phyloP scores from a whole-genome alignment of 2,113 vertebrate genomes.

The Phyllostomus discolor region DNA sequence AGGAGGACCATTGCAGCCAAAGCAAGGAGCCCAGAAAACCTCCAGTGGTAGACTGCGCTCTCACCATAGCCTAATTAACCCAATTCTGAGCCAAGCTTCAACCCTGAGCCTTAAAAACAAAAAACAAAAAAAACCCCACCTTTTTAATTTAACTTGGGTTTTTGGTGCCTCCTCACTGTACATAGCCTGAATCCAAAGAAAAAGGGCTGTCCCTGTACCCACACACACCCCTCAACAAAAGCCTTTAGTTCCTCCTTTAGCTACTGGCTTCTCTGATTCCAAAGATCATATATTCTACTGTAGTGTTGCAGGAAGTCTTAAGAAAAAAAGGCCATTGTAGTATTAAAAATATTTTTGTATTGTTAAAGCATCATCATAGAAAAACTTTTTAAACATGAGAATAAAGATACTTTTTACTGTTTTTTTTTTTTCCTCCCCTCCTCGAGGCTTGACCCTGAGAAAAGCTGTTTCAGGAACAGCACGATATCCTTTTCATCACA shows the following conservation, averaged over 20 bases:
- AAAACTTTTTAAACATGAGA: constrained; percentile 73
- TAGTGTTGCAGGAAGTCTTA: constrained; percentile 66
- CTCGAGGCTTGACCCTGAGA: constrained; percentile 26
- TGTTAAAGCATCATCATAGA: constrained; percentile 71
- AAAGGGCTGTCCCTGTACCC: constrained; percentile 15
- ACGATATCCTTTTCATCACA: neutral
- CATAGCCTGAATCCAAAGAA: constrained; percentile 60
- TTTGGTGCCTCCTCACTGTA: constrained; percentile 5
- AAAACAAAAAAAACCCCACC: neutral
- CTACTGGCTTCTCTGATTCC: constrained; percentile 65
- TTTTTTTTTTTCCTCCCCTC: constrained; percentile 39
- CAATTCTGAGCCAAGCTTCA: constrained; percentile 71
- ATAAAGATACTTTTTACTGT: constrained; percentile 75
- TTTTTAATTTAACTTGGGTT: constrained; percentile 32
- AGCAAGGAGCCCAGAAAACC: constrained; percentile 39
- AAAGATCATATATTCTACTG: constrained; percentile 69
- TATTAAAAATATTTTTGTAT: constrained; percentile 83
- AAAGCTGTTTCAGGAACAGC: constrained; percentile 44
- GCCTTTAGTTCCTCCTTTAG: constrained; percentile 64
- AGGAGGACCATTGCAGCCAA: neutral
- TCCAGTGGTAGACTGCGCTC: neutral
- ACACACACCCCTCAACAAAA: neutral
- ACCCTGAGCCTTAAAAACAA: constrained; percentile 69
- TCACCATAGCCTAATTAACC: constrained; percentile 44
- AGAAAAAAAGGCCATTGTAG: constrained; percentile 72